Percentiles rank a stretch among this genome's conserved stretches.
phyloP scores from a whole-genome alignment of 2,113 vertebrate species.

The Lepisosteus oculatus region DNA sequence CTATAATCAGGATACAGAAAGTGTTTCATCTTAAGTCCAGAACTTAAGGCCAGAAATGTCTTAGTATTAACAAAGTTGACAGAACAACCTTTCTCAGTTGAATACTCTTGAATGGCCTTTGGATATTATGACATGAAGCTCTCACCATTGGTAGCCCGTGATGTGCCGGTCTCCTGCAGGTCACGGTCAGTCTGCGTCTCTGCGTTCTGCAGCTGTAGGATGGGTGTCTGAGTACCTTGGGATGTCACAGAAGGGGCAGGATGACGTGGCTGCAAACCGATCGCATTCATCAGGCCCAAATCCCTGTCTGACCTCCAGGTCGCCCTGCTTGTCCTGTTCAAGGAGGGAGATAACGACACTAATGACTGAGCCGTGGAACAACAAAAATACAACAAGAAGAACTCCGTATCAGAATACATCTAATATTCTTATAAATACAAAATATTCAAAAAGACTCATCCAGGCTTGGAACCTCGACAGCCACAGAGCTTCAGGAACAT shows the following conservation, averaged over 20 bases:
- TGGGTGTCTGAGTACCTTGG: conserved; percentile 93
- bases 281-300: conserved; percentile 97
- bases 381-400: background rate
- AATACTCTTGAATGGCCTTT: too few relatives aligned
- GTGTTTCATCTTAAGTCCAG: too few relatives aligned
- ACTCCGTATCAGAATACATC: too few relatives aligned
- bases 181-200: conserved; percentile 95
- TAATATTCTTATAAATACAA: too few relatives aligned
- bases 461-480: too few relatives aligned
- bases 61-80: too few relatives aligned
- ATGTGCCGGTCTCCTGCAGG: conserved; percentile 71
- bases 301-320: conserved; percentile 92
- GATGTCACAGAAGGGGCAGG: conserved; percentile 92
- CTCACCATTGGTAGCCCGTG: conserved; percentile 66
- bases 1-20: too few relatives aligned
- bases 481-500: too few relatives aligned
- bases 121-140: conserved; percentile 4
- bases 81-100: too few relatives aligned
- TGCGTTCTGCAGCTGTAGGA: conserved; percentile 89
- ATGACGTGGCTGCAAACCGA: conserved; percentile 92
- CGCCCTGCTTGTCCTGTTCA: conserved; percentile 79
- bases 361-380: background rate
- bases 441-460: too few relatives aligned
- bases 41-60: too few relatives aligned
- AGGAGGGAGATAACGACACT: background rate